phyloP scores from a whole-genome alignment of 2,888 invertebrate species.

The Himalopsyche japonica region DNA sequence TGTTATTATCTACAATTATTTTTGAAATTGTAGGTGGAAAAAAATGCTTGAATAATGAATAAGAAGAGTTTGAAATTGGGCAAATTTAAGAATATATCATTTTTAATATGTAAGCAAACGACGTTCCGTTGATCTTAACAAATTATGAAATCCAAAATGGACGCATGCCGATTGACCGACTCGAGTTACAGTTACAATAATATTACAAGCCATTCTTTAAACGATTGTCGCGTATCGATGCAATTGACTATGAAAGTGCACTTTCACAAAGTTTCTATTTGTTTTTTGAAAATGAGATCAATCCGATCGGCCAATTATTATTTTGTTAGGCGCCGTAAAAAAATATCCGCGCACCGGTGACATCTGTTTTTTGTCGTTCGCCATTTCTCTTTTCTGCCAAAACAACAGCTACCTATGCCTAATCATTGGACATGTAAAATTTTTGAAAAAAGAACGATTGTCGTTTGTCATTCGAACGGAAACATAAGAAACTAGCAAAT shows the following conservation, averaged over 20 bases:
- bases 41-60: no score
- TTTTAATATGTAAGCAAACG: no score
- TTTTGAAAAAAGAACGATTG: no score
- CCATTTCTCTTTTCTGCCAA: neutral
- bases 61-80: no score
- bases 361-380: neutral
- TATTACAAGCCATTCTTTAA: neutral
- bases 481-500: no score
- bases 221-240: conserved; percentile 4
- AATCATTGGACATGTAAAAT: neutral
- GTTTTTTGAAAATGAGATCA: conserved; percentile 4
- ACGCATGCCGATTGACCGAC: neutral
- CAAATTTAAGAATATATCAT: no score
- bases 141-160: neutral
- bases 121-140: neutral
- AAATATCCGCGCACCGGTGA: neutral
- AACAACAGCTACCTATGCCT: neutral
- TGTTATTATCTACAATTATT: no score
- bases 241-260: conserved; percentile 9
- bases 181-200: neutral
- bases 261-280: conserved; percentile 23
- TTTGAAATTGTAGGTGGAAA: no score
- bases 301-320: conserved; percentile 15
- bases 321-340: neutral
- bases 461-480: no score